Evolutionary conservation across 2,888 invertebrate species (phyloP).

Genomic region (Diabrotica balteata): DNA sequence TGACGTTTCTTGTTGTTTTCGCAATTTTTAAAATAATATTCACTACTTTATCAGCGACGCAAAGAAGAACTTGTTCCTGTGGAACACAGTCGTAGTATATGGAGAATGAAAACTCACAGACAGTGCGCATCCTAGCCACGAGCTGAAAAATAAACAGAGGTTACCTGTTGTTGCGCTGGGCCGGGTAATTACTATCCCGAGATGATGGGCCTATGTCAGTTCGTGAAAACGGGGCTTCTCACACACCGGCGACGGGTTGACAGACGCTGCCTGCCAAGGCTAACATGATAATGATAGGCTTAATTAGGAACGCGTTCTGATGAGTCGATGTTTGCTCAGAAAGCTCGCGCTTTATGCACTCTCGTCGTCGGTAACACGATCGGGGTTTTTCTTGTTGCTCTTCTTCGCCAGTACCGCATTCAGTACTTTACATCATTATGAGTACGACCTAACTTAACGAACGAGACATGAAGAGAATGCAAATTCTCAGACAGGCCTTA

Average conservation of each 20-base stretch:
- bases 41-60: no score
- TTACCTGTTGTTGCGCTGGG: conserved; percentile 51
- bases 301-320: conserved; percentile 56
- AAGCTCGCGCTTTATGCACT: conserved; percentile 47
- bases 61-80: no score
- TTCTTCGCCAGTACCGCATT: conserved; percentile 2
- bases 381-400: conserved; percentile 3
- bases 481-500: no score
- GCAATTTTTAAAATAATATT: no score
- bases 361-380: conserved; percentile 12
- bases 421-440: no score
- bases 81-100: no score
- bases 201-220: conserved; percentile 55
- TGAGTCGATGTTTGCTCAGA: conserved; percentile 58
- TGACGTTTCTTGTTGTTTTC: no score
- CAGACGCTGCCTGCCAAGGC: conserved; percentile 46
- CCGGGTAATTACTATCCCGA: conserved; percentile 52
- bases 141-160: conserved; percentile 52
- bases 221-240: conserved; percentile 29
- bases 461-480: no score
- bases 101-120: no score
- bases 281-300: conserved; percentile 61
- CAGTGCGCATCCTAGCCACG: conserved; percentile 35
- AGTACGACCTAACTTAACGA: no score
- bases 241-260: conserved; percentile 43